Evolutionary conservation across 2,888 invertebrate species (phyloP).

Genomic region (Cremastinae sp.): DNA sequence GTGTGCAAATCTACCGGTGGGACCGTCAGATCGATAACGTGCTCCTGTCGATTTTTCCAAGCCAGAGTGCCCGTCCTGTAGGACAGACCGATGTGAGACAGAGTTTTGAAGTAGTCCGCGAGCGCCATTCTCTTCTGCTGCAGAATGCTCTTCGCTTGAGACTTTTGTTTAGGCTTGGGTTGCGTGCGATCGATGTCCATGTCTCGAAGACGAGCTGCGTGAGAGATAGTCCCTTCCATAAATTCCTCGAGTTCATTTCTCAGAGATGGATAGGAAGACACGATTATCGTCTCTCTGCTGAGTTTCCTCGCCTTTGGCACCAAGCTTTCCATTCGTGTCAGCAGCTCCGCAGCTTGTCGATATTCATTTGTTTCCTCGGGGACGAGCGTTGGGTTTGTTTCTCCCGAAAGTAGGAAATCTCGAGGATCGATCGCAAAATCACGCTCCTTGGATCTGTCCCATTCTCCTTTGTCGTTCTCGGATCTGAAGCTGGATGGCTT

Average conservation of each 20-base stretch:
- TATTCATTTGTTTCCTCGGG: not conserved
- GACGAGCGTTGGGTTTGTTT: not conserved
- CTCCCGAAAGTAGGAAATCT: constrained; percentile 69
- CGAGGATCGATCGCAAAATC: constrained; percentile 75
- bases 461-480: constrained; percentile 75
- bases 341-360: constrained; percentile 69
- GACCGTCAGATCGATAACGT: constrained; percentile 84
- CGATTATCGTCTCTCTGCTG: constrained; percentile 84
- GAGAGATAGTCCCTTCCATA: constrained; percentile 85
- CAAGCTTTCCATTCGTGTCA: constrained; percentile 80
- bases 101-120: constrained; percentile 91
- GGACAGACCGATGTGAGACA: constrained; percentile 89
- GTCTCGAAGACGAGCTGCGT: constrained; percentile 85
- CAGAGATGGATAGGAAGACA: constrained; percentile 83
- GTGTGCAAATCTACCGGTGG: constrained; percentile 87
- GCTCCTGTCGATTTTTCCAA: constrained; percentile 76
- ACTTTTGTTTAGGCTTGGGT: constrained; percentile 88
- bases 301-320: constrained; percentile 85
- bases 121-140: constrained; percentile 93
- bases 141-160: constrained; percentile 90
- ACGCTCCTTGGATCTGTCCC: constrained; percentile 75
- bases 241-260: constrained; percentile 86
- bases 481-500: constrained; percentile 77
- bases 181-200: constrained; percentile 82
- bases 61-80: constrained; percentile 87